A percentile compares a stretch with the other conserved stretches of the same genome.
phyloP scores from a whole-genome alignment of 2,113 vertebrate species.

The Catharus minimus region DNA sequence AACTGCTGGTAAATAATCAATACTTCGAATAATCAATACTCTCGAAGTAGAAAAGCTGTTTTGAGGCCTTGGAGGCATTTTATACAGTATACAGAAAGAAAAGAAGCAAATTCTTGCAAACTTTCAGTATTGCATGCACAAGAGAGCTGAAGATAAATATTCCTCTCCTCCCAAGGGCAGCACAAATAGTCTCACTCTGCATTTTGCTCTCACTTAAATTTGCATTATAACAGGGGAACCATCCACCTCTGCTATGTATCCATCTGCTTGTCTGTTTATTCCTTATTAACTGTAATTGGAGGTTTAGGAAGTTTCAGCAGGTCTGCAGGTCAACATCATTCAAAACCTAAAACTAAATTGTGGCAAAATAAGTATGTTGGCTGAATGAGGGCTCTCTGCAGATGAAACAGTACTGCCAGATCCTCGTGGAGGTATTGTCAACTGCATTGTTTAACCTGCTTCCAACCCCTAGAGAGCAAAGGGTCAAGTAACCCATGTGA shows the following conservation, averaged over 20 bases:
- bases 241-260: background rate
- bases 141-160: slow-evolving; percentile 24
- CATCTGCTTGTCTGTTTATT: background rate
- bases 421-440: background rate
- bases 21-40: background rate
- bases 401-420: background rate
- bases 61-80: background rate
- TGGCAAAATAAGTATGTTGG: background rate
- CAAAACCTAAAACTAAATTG: background rate
- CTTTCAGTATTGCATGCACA: background rate
- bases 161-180: slow-evolving; percentile 3
- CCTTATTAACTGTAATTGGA: background rate
- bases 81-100: background rate
- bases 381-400: background rate
- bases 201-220: slow-evolving; percentile 6
- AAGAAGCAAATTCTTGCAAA: slow-evolving; percentile 6
- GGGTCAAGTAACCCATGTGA: background rate
- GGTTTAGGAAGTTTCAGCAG: background rate
- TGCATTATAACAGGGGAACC: background rate
- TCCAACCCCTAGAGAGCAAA: background rate
- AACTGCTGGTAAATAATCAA: background rate
- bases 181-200: background rate
- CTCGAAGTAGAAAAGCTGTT: background rate
- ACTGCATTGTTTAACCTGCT: background rate
- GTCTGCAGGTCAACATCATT: background rate